Evolutionary conservation across 2,113 vertebrate genomes (phyloP).

Genomic region (Alectura lathami): DNA sequence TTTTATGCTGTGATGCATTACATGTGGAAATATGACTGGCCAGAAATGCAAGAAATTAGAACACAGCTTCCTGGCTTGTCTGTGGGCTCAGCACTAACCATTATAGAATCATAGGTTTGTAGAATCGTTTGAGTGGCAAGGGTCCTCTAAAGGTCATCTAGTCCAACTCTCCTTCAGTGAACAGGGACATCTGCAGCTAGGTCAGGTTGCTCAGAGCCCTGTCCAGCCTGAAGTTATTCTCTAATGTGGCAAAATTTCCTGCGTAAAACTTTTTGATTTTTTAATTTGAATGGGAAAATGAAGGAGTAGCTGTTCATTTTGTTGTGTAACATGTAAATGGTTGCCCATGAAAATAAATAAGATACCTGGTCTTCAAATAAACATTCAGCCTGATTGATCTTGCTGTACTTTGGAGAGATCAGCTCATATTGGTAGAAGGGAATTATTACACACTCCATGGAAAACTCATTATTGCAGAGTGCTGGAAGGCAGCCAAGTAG

Average conservation of each 20-base stretch:
- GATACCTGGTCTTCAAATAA: neutral
- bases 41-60: neutral
- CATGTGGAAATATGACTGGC: neutral
- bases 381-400: neutral
- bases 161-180: no score
- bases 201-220: no score
- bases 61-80: neutral
- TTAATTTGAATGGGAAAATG: neutral
- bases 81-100: neutral
- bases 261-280: neutral
- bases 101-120: no score
- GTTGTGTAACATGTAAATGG: neutral
- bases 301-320: neutral
- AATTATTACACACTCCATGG: neutral
- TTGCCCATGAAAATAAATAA: conserved; percentile 24
- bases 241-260: neutral
- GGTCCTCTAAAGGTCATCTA: no score
- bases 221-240: no score
- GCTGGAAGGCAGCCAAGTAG: neutral
- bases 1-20: neutral
- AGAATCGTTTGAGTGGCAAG: no score
- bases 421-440: neutral
- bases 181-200: no score
- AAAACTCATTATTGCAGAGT: neutral
- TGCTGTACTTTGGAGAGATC: neutral